Evolutionary conservation across 2,888 invertebrate genomes (phyloP).

Genomic region (Conops quadrifasciatus): DNA sequence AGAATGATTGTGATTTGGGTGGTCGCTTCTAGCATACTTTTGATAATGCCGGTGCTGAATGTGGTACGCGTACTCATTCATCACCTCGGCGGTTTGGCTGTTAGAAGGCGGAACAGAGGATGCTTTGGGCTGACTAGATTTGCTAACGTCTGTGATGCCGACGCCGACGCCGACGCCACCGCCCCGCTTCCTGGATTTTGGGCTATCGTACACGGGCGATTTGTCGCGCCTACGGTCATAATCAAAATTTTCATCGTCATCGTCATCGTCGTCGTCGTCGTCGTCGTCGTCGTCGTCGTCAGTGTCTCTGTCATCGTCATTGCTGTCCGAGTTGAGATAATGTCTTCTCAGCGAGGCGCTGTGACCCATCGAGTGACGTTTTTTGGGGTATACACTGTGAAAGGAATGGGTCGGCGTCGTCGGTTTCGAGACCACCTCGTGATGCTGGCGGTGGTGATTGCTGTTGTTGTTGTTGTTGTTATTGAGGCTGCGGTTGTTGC

Average conservation of each 20-base stretch:
- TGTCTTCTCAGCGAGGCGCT: slow-evolving; percentile 40
- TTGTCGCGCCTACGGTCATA: slow-evolving; percentile 9
- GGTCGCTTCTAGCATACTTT: slow-evolving; percentile 36
- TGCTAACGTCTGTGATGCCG: slow-evolving; percentile 33
- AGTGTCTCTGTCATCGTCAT: slow-evolving; percentile 43
- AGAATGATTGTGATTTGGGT: slow-evolving; percentile 31
- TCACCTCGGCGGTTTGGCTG: slow-evolving; percentile 19
- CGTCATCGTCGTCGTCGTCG: slow-evolving; percentile 40
- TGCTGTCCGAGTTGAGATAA: slow-evolving; percentile 44
- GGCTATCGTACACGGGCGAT: slow-evolving; percentile 37
- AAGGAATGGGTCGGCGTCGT: slow-evolving; percentile 21
- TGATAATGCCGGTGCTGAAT: slow-evolving; percentile 35
- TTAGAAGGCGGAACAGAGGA: slow-evolving; percentile 52
- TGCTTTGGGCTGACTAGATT: slow-evolving; percentile 45
- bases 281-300: slow-evolving; percentile 39
- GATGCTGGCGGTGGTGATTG: slow-evolving; percentile 23
- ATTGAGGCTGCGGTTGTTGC: slow-evolving; percentile 3
- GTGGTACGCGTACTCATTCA: slow-evolving; percentile 16
- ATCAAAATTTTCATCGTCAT: slow-evolving; percentile 39
- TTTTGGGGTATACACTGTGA: slow-evolving; percentile 24
- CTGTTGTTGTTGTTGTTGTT: slow-evolving; percentile 13
- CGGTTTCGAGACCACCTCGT: slow-evolving; percentile 10
- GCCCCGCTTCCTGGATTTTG: slow-evolving; percentile 26
- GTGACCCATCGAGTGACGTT: slow-evolving; percentile 23
- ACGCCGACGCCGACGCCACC: slow-evolving; percentile 34